Conservation (phyloP, 2,888 invertebrate species). For the Spodoptera exigua region DNA sequence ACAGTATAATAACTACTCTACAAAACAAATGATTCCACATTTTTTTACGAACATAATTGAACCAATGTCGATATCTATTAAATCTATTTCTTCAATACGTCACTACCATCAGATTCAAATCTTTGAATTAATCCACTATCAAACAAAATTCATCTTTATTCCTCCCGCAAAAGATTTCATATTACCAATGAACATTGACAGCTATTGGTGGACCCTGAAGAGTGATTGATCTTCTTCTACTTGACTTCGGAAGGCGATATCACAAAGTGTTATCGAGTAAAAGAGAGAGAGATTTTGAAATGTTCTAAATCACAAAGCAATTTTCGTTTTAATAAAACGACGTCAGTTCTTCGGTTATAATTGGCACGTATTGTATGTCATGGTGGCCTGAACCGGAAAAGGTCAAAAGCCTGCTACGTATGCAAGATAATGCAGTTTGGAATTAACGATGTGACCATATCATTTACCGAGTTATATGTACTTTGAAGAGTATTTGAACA, state of each 20-base stretch:
- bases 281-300: background rate
- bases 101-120: background rate
- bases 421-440: too few relatives aligned
- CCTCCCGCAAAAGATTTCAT: background rate
- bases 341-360: background rate
- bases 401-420: too few relatives aligned
- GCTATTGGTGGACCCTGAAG: conserved; percentile 5
- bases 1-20: too few relatives aligned
- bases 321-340: conserved; percentile 2
- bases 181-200: background rate
- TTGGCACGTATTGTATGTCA: too few relatives aligned
- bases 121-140: background rate
- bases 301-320: background rate
- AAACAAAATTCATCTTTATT: conserved; percentile 20
- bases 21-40: too few relatives aligned
- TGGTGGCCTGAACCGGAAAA: too few relatives aligned
- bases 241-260: conserved; percentile 25
- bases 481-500: too few relatives aligned
- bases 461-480: too few relatives aligned
- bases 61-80: background rate
- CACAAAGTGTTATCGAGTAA: conserved; percentile 6
- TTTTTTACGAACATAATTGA: too few relatives aligned
- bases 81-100: background rate
- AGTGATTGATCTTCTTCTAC: conserved; percentile 23
- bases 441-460: too few relatives aligned